Evolutionary conservation across 2,888 invertebrate genomes (phyloP), one percentile per base, ranked within the genome.

Genomic region (Mechanitis messenoides): DNA sequence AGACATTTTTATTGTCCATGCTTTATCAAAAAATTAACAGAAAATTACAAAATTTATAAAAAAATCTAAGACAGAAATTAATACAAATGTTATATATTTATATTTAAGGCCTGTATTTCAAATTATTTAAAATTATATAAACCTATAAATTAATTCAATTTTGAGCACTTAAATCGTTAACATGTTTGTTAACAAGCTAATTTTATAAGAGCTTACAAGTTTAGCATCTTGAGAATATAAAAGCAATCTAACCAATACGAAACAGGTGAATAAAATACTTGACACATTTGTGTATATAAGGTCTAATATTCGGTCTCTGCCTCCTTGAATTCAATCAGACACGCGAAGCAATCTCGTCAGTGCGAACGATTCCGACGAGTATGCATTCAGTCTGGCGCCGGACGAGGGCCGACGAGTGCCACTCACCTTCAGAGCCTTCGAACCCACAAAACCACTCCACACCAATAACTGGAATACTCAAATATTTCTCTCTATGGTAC

Each of bases 281-380:
- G 55, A 55, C 47, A 60, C 55, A 35, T 35, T 50, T 54, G 6
- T n/a, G 47, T 53, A 45, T n/a, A 28, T 45, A 38, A 45, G 33
- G 33, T 55, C 55, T 50, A 50, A 50, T 55, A 46, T 55, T 42
- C 50, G 46, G n/a, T 28, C 11, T 31, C 38, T 33, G 12, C 47
- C 31, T 60, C 46, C 28, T 53, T 57, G 61, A 66, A 66, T 66
- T 66, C 66, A 66, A 66, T 88, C 88, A 87, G 81, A 85, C 85
- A 81, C 85, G 80, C 81, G 80, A 82, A 87, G 82, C 84, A 87
- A 87, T 87, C 85, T 81, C 80, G 79, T 72, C 76, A 75, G 75
- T 74, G 76, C 72, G 81, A 84, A 84, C 83, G 86, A 83, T 85
- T 84, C 71, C 77, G 77, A 80, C 76, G 74, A 84, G 83, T 78